A percentile compares a stretch with the other conserved stretches of the same genome.
These are phyloP conservation scores for Gasterosteus nipponicus DNA, from an alignment of 2,113 vertebrate genomes.

Conservation along the genomic window DNA sequence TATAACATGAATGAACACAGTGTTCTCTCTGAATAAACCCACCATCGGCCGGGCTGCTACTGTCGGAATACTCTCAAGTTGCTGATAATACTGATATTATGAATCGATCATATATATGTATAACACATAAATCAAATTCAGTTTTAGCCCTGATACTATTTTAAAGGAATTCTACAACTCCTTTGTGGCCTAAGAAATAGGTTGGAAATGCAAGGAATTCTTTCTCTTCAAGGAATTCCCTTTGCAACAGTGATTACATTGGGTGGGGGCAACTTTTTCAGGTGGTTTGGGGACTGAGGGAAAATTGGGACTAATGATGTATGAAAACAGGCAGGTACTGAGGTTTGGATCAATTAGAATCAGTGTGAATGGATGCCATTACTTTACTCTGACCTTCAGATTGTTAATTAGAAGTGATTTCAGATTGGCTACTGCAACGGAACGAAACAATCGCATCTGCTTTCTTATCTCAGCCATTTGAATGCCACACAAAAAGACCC, in stretches of 20 bases:
- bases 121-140: neutral
- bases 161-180: neutral
- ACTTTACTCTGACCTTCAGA: neutral
- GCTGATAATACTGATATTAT: neutral
- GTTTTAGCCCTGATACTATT: neutral
- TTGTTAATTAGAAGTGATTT: neutral
- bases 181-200: neutral
- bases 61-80: neutral
- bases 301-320: conserved; percentile 27
- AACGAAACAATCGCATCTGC: neutral
- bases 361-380: neutral
- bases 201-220: neutral
- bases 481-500: neutral
- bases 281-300: conserved; percentile 15
- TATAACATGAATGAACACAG: too few species aligned
- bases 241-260: neutral
- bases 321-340: conserved; percentile 12
- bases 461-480: neutral
- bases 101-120: neutral
- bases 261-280: neutral
- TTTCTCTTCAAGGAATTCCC: too few species aligned
- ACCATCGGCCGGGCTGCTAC: too few species aligned
- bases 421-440: neutral
- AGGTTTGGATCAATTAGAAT: conserved; percentile 1
- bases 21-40: too few species aligned